Percentiles rank a stretch among this genome's conserved stretches.
These are phyloP conservation scores for Nymphalis c-album DNA, from an alignment of 2,888 invertebrate genomes.

Conservation along the genomic window DNA sequence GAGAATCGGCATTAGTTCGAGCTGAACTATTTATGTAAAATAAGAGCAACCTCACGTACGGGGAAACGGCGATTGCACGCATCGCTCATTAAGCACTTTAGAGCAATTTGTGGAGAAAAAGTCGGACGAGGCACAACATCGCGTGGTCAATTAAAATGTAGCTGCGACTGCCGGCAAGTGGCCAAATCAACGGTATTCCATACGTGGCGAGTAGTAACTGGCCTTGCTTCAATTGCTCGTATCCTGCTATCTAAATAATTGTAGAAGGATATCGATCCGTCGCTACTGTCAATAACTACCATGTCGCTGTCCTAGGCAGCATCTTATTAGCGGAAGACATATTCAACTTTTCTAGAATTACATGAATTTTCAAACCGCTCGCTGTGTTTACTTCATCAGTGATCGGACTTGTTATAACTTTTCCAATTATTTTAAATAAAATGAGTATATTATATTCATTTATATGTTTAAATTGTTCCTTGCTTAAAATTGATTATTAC, in stretches of 20 bases:
- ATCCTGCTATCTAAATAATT: constrained; percentile 68
- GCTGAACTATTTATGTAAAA: constrained; percentile 81
- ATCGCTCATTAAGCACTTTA: constrained; percentile 82
- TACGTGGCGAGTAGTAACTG: constrained; percentile 38
- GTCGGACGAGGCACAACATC: constrained; percentile 72
- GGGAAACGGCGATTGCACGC: constrained; percentile 81
- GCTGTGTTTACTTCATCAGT: neutral
- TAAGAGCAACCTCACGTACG: constrained; percentile 76
- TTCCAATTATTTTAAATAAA: neutral
- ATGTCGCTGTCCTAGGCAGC: constrained; percentile 29
- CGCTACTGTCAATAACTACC: constrained; percentile 41
- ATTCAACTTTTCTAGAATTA: constrained; percentile 30
- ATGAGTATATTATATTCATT: no score
- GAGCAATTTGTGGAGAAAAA: constrained; percentile 81
- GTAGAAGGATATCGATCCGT: constrained; percentile 47
- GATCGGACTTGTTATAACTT: constrained; percentile 1
- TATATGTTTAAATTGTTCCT: neutral
- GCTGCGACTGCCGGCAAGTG: constrained; percentile 60
- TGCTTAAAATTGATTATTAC: neutral
- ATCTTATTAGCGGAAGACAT: constrained; percentile 26
- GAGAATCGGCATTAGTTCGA: constrained; percentile 80
- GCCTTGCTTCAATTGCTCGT: constrained; percentile 57
- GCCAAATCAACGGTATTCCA: constrained; percentile 45
- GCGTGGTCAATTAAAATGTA: constrained; percentile 81
- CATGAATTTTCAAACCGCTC: constrained; percentile 30